A percentile compares a stretch with the other conserved stretches of the same genome.
These are phyloP conservation scores for Piezodorus guildinii DNA, from an alignment of 1,140 invertebrate genomes.

Conservation along the genomic window DNA sequence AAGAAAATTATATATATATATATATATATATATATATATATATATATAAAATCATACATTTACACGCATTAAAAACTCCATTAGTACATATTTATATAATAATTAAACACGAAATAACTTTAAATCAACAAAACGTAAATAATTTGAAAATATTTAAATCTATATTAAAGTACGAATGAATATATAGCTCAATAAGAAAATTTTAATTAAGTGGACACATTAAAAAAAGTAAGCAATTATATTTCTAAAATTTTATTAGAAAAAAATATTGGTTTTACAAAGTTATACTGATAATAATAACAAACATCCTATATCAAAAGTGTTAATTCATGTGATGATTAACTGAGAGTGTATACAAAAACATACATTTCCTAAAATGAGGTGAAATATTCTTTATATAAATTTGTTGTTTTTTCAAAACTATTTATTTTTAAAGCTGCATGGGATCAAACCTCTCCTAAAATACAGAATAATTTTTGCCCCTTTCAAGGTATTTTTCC, in stretches of 20 bases:
- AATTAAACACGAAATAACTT: too few species aligned
- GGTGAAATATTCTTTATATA: neutral
- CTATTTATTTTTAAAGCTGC: neutral
- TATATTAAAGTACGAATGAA: too few species aligned
- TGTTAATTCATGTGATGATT: neutral
- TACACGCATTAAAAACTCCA: too few species aligned
- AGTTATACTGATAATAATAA: conserved; percentile 4
- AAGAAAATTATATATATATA: neutral
- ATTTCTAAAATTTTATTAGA: neutral
- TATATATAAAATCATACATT: neutral
- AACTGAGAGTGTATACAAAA: neutral
- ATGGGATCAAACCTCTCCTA: conserved; percentile 3
- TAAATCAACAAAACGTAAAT: too few species aligned
- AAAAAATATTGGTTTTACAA: conserved; percentile 1
- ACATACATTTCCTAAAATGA: neutral
- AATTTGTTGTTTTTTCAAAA: neutral
- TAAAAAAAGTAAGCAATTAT: neutral
- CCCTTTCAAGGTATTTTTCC: neutral
- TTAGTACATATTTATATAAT: too few species aligned
- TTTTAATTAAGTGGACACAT: neutral
- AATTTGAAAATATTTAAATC: too few species aligned
- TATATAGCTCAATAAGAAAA: neutral
- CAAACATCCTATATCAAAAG: neutral
- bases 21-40: neutral
- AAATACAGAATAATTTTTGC: neutral